Evolutionary conservation across 2,888 invertebrate species (phyloP), one percentile per base, ranked within the genome.

Genomic region (Fissipunctia ypsillon): DNA sequence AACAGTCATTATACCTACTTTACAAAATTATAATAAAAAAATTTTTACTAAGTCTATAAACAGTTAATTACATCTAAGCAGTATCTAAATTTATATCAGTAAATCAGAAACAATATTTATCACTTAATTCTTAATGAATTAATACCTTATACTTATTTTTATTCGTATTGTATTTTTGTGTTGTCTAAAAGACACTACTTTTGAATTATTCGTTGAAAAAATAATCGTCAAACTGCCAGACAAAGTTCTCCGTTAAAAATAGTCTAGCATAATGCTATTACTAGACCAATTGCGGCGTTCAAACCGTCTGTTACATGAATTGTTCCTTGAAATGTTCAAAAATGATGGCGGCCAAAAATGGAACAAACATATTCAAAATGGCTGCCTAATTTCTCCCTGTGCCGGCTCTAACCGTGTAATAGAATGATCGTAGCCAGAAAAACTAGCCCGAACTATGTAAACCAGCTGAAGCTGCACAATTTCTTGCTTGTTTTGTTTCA

Each of bases 401-500:
- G 35, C 6, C 14, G 12, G 22, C 31, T 66, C 52, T 45, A 67
- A 79, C 57, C 52, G 43, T 41, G 45, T 74, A 28, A 65, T 65
- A 65, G 54, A 67, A 80, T 81, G 41, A 65, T 60, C 22, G 22
- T 38, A 48, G 7, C 41, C 68, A 65, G 54, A 76, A 80, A 71
- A 68, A 38, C 63, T 48, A 48, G 14, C 31, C 22, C 28, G 16
- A 60, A 66, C 56, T 31, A 35, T 19, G 50, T 28, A 50, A 67
- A 71, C 5, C 57, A 61, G 78, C 56, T 28, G 25, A 10, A 65
- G 56, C 59, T 16, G 50, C n/a, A 73, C 56, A 63, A 66, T 67
- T 59, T 68, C 73, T 73, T 73, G 48, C 43, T 68, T 66, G 68
- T 78, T 81, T 75, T 79, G 65, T 75, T 82, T 75, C 70, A 74